phyloP scores from a whole-genome alignment of 2,113 vertebrate species.

The Osmerus mordax region DNA sequence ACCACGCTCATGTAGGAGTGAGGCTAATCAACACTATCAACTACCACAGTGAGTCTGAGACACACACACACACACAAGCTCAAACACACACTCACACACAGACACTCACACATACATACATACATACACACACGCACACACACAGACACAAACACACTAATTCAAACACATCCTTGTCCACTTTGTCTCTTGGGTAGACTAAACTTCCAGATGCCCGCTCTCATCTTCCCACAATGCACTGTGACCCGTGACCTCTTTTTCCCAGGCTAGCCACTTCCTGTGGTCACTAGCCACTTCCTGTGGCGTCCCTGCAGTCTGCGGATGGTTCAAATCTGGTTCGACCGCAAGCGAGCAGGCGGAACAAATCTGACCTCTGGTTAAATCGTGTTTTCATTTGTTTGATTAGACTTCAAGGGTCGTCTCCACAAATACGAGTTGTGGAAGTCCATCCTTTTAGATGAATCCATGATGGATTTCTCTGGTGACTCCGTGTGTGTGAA shows the following conservation, averaged over 20 bases:
- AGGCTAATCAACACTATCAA: slow-evolving; percentile 99
- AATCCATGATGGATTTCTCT: slow-evolving; percentile 46
- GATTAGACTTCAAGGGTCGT: slow-evolving; percentile 9
- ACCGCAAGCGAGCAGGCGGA: too few relatives aligned
- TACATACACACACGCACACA: not conserved
- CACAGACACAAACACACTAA: not conserved
- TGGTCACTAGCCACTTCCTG: slow-evolving; percentile 65
- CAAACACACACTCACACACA: not conserved
- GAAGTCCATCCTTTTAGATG: slow-evolving; percentile 24
- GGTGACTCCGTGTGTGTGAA: slow-evolving; percentile 44
- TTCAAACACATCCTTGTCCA: not conserved
- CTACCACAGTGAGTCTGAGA: slow-evolving; percentile 82
- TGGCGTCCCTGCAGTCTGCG: slow-evolving; percentile 12
- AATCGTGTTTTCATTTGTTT: slow-evolving; percentile 23
- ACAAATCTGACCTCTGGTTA: too few relatives aligned
- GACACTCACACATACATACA: not conserved
- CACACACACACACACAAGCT: not conserved
- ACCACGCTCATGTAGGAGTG: slow-evolving; percentile 94
- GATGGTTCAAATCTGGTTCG: too few relatives aligned
- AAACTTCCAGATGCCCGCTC: slow-evolving; percentile 58
- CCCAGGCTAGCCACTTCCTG: slow-evolving; percentile 65
- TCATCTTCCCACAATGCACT: slow-evolving; percentile 63
- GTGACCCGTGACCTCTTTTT: slow-evolving; percentile 42
- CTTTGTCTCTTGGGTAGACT: slow-evolving; percentile 20
- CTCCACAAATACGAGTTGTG: slow-evolving; percentile 52